Evolutionary conservation across 1,140 invertebrate species (phyloP), one percentile per base, ranked within the genome.

Genomic region (Drosophila virilis): DNA sequence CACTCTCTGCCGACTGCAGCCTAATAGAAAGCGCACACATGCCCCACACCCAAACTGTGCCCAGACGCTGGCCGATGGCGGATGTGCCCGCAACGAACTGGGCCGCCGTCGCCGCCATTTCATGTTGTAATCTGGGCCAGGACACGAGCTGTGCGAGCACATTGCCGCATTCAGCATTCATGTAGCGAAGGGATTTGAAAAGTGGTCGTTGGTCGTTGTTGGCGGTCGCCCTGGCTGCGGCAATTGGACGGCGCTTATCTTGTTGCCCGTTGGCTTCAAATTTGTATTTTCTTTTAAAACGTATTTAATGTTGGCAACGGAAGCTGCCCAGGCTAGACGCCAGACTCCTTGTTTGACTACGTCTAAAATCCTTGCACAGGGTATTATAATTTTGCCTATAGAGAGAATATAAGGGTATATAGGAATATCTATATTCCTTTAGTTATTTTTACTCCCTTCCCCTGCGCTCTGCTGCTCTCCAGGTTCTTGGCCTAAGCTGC

Each of bases 61-160:
- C 8, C 50, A 62, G 48, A 52, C 54, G 40, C 9, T 52, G 55
- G 72, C 79, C 83, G 40, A 12, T 52, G 55, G 40, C 76, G 83
- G 83, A 86, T 66, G 65, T 83, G 66, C 45, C 79, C 73, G 69
- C 76, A 86, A 81, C 80, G 80, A 69, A 69, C 48, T 67, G 70
- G 50, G 58, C 77, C 74, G 17, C 1, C 17, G 17, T 17, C 17
- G 17, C 77, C 74, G 73, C 60, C 51, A 61, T 68, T 74, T 69
- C 42, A 55, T 66, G 79, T 86, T 88, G 82, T 86, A 83, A 86
- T 88, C 83, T 88, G 76, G 51, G 61, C 76, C 69, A 78, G 82
- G 66, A 82, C 75, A 75, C 69, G 57, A 50, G 60, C 54, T 4
- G 22, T 43, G 42, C 60, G 61, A 46, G 61, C 46, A 64, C 78